phyloP scores from a whole-genome alignment of 2,888 invertebrate genomes.

The Epirrita christyi region DNA sequence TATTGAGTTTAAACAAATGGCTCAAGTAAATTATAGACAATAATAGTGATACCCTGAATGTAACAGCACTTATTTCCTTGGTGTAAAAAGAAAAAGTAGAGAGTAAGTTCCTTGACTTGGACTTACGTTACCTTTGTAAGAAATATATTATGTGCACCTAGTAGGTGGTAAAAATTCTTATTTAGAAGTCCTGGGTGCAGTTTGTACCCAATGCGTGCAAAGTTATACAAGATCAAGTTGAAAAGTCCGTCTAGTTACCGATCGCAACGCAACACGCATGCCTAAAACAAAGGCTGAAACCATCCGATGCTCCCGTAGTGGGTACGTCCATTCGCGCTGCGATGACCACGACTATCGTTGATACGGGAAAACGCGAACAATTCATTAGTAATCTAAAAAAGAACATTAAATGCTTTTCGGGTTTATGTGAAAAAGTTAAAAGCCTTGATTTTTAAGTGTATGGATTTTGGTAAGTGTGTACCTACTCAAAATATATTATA shows the following conservation, averaged over 20 bases:
- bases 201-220: too few relatives aligned
- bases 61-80: too few relatives aligned
- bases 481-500: background rate
- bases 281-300: constrained; percentile 47
- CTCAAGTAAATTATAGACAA: too few relatives aligned
- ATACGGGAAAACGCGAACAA: constrained; percentile 30
- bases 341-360: constrained; percentile 46
- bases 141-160: too few relatives aligned
- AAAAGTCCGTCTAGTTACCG: constrained; percentile 13
- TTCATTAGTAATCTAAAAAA: background rate
- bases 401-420: background rate
- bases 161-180: too few relatives aligned
- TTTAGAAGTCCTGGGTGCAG: too few relatives aligned
- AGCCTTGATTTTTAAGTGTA: background rate
- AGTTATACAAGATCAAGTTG: too few relatives aligned
- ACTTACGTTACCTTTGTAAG: too few relatives aligned
- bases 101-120: too few relatives aligned
- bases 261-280: constrained; percentile 65
- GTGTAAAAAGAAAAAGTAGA: too few relatives aligned
- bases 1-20: too few relatives aligned
- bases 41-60: too few relatives aligned
- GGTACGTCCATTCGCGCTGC: constrained; percentile 40
- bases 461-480: constrained; percentile 2
- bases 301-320: constrained; percentile 42
- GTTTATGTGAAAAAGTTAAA: background rate